These are phyloP conservation scores for Gadopsis bispinosus DNA, from an alignment of 2,797 vertebrate species.

Conservation along the genomic window DNA sequence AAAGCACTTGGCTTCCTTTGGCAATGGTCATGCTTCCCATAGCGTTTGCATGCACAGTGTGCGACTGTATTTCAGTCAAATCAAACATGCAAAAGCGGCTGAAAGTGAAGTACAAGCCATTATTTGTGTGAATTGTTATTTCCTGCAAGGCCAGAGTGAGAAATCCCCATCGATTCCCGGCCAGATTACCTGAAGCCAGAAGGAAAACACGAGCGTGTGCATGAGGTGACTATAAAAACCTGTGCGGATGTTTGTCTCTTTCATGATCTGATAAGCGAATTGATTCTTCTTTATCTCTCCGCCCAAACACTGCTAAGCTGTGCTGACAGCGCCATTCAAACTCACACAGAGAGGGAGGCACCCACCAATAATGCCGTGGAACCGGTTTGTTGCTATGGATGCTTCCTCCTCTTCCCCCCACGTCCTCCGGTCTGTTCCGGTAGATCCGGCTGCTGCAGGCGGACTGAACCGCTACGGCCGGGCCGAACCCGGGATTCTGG, in stretches of 20 bases:
- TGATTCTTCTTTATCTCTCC: slow-evolving; percentile 37
- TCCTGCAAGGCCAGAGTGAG: slow-evolving; percentile 8
- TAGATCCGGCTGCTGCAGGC: slow-evolving; percentile 5
- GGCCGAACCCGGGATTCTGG: slow-evolving; percentile 32
- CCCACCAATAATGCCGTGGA: slow-evolving; percentile 71
- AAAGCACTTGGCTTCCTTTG: background rate
- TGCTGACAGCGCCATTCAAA: slow-evolving; percentile 44
- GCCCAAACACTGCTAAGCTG: slow-evolving; percentile 48
- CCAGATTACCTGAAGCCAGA: slow-evolving; percentile 3
- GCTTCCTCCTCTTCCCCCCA: slow-evolving; percentile 38
- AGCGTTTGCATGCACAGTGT: background rate
- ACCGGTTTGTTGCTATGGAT: slow-evolving; percentile 78
- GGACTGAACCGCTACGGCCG: slow-evolving; percentile 5
- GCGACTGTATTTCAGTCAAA: background rate
- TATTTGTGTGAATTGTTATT: background rate
- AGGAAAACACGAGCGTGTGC: background rate
- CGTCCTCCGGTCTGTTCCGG: slow-evolving; percentile 22
- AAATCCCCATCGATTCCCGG: background rate
- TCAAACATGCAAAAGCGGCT: background rate
- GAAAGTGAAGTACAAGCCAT: background rate
- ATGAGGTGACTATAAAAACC: background rate
- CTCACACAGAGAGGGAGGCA: slow-evolving; percentile 58
- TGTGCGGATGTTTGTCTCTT: background rate
- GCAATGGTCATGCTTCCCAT: background rate
- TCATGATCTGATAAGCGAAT: background rate